Conservation (phyloP, 2,797 vertebrate genomes). For the Sphenodon punctatus region DNA sequence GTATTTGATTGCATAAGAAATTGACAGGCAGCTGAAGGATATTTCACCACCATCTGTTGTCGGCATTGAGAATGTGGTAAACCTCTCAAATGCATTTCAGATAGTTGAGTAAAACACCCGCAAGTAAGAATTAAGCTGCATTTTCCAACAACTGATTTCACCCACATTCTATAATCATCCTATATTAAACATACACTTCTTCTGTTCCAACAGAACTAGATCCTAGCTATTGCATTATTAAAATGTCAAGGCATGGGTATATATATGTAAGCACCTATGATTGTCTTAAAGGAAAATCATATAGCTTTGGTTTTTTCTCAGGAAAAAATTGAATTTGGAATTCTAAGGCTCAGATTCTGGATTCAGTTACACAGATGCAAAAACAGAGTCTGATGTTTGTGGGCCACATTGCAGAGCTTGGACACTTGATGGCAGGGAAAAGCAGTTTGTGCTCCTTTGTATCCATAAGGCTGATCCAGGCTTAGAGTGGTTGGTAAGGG, state of each 20-base stretch:
- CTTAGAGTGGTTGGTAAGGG: too few species aligned
- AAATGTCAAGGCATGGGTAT: background rate
- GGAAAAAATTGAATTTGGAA: too few species aligned
- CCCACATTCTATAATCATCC: background rate
- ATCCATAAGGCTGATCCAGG: too few species aligned
- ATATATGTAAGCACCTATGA: background rate
- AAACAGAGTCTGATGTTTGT: too few species aligned
- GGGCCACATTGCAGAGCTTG: too few species aligned
- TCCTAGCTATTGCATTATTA: background rate
- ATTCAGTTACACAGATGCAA: too few species aligned
- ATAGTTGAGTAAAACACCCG: background rate
- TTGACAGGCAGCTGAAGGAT: background rate
- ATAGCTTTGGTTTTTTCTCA: background rate
- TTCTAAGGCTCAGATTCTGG: too few species aligned
- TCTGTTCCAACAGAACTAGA: background rate
- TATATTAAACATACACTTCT: constrained; percentile 2
- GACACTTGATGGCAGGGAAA: too few species aligned
- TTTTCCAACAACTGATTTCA: constrained; percentile 3
- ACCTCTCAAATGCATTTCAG: constrained; percentile 5
- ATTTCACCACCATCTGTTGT: constrained; percentile 10
- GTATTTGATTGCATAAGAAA: background rate
- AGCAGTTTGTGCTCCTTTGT: too few species aligned
- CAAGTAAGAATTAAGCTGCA: background rate
- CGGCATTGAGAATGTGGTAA: background rate
- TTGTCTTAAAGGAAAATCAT: background rate